Conservation (phyloP, 2,113 vertebrate genomes). For the Catharus fuscescens region DNA sequence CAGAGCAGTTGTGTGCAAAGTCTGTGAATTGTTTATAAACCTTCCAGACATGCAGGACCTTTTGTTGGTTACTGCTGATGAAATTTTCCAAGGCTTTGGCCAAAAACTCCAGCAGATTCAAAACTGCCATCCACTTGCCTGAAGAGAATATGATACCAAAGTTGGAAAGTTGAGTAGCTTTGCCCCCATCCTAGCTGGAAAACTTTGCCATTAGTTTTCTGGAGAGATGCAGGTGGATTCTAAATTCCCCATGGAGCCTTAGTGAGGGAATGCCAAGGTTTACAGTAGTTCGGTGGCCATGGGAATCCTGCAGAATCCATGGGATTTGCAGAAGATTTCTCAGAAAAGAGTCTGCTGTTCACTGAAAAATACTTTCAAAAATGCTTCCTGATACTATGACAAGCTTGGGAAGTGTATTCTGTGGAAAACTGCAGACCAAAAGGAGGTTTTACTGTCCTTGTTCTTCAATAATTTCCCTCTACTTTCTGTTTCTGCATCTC, state of each 20-base stretch:
- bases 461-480: background rate
- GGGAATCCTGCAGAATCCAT: background rate
- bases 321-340: background rate
- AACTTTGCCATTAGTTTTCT: background rate
- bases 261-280: background rate
- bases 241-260: background rate
- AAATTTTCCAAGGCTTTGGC: background rate
- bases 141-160: background rate
- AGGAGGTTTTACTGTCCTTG: background rate
- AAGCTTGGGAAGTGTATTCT: background rate
- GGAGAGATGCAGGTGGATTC: background rate
- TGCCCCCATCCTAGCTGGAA: background rate
- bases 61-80: background rate
- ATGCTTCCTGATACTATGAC: background rate
- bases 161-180: background rate
- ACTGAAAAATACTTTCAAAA: background rate
- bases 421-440: background rate
- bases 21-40: background rate
- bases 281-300: background rate
- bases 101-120: background rate
- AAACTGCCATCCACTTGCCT: background rate
- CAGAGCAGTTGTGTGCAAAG: background rate
- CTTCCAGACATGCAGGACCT: background rate
- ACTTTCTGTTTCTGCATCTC: background rate
- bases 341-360: background rate